Evolutionary conservation across 2,113 vertebrate species (phyloP), one percentile per base, ranked within the genome.

Genomic region (Sitta europaea): DNA sequence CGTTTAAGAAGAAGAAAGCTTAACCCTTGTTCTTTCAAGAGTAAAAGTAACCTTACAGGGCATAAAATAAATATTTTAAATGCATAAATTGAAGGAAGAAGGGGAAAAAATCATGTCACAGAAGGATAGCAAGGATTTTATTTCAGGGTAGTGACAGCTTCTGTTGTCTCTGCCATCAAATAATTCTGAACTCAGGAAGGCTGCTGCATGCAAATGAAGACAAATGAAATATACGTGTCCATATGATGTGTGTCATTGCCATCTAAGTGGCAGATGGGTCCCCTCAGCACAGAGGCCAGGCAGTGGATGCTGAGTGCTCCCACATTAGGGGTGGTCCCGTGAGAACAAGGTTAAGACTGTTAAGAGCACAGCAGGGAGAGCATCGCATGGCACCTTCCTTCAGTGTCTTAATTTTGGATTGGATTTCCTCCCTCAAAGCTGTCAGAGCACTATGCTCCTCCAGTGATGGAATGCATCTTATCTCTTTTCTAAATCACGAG

Each of bases 61-160:
- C 62, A 80, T 45, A 36, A 83, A 88, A 90, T 91, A 91, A 95
- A 94, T 94, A 96, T 90, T 96, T 90, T 5, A 96, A 94, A 76
- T 28, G 3, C 31, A 62, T 94, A 88, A 55, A 93, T 66, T 90
- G 77, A 90, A 89, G 71, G 54, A 76, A 21, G 35, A 92, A 83
- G 25, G 47, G 51, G 31, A 6, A 85, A 91, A 87, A 88, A 48
- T 61, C 47, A 77, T 63, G 51, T 67, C 85, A 88, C 1, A 0
- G 40, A 90, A 70, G 25, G 59, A 94, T 14, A 90, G 47, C 28
- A 80, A 86, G 59, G 67, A 83, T 83, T 95, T 88, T 88, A 86
- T 83, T 95, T 94, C 71, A 88, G 35, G 9, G 20, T 71, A 94
- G 40, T 90, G 93, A 90, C 85, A 96, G 85, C 28, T 94, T 88